phyloP scores from a whole-genome alignment of 2,113 vertebrate species.

The Pogonocichla stellata region DNA sequence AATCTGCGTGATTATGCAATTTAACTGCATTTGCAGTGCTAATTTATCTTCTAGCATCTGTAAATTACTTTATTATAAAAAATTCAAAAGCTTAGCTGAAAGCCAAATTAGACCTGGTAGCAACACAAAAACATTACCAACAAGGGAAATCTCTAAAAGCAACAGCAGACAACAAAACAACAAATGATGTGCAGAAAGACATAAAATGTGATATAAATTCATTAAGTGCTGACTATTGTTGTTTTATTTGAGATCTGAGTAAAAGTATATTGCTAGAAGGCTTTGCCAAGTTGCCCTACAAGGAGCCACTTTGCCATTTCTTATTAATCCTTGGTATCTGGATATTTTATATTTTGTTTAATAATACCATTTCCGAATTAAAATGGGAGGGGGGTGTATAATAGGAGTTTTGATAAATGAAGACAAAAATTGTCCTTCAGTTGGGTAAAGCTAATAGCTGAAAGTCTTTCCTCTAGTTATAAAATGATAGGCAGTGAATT shows the following conservation, averaged over 20 bases:
- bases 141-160: slow-evolving; percentile 70
- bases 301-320: not conserved
- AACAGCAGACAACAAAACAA: slow-evolving; percentile 56
- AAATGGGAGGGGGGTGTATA: not conserved
- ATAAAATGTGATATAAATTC: slow-evolving; percentile 68
- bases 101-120: slow-evolving; percentile 68
- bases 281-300: not conserved
- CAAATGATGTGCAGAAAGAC: slow-evolving; percentile 56
- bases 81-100: slow-evolving; percentile 74
- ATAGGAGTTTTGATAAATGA: not conserved
- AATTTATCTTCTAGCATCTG: slow-evolving; percentile 76
- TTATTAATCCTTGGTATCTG: not conserved
- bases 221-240: slow-evolving; percentile 61
- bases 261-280: slow-evolving; percentile 35
- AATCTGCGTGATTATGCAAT: slow-evolving; percentile 74
- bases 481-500: not conserved
- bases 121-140: slow-evolving; percentile 68
- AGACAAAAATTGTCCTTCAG: not conserved
- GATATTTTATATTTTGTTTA: not conserved
- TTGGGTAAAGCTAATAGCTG: not conserved
- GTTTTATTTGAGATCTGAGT: slow-evolving; percentile 52
- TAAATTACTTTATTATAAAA: slow-evolving; percentile 82
- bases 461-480: not conserved
- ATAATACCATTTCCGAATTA: not conserved
- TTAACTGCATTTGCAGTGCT: slow-evolving; percentile 74